Evolutionary conservation across 2,888 invertebrate genomes (phyloP).

Genomic region (Deroplatys truncata): DNA sequence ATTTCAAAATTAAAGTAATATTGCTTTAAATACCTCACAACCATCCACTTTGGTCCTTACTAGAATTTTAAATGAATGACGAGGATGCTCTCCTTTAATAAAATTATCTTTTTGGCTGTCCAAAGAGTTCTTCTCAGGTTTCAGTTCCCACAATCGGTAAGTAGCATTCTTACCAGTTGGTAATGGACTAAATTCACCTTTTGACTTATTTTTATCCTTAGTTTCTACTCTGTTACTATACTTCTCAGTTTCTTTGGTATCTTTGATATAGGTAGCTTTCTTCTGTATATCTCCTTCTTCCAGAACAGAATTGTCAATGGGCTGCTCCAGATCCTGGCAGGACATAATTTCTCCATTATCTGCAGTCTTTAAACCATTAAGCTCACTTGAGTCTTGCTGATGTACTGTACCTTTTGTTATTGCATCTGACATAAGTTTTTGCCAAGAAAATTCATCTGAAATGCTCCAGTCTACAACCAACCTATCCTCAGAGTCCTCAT

Average conservation of each 20-base stretch:
- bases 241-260: background rate
- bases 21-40: background rate
- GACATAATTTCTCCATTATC: background rate
- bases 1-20: too few species aligned
- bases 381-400: background rate
- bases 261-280: background rate
- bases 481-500: background rate
- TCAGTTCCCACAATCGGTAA: background rate
- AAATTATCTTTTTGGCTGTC: too few species aligned
- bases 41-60: slow-evolving; percentile 7
- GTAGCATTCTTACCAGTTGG: background rate
- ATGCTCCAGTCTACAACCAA: background rate
- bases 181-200: background rate
- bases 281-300: background rate
- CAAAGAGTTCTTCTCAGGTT: background rate
- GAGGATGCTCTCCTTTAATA: background rate
- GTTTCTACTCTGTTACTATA: background rate
- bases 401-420: background rate
- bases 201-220: background rate
- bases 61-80: background rate
- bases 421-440: background rate
- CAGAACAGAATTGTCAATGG: background rate
- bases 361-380: background rate
- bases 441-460: background rate
- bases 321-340: background rate